Evolutionary conservation across 2,113 vertebrate genomes (phyloP), one percentile per base, ranked within the genome.

Genomic region (Colaptes auratus): DNA sequence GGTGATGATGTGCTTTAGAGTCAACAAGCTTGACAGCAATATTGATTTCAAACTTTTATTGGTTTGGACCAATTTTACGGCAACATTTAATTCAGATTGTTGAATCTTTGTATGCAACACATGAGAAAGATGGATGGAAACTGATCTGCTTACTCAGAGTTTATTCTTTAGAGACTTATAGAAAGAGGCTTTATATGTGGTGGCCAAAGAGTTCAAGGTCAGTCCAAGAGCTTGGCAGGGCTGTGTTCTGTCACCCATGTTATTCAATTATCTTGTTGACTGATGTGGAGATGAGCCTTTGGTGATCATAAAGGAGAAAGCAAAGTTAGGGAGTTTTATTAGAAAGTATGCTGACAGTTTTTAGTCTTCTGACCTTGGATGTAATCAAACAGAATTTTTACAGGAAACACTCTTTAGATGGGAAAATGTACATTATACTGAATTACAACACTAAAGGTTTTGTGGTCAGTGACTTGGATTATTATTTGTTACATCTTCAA

Each of bases 221-320:
- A 72, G 81, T 16, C 55, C 55, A 55, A 64, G 39, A 89, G 67
- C 59, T 92, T 73, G n/a, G 42, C 70, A 74, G 66, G 77, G 21
- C 67, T 73, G 35, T 91, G 84, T 50, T 93, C 66, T 69, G 46
- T 92, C 82, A 89, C 86, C 89, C 74, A 11, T 85, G 71, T 73
- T 82, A 93, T 89, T 87, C 77, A 89, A 18, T 92, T 90, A 85
- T 87, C 89, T 85, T 65, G 66, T 50, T 94, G 83, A 69, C 66
- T 84, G n/a, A 61, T 55, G 66, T 61, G 59, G 59, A 89, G 61
- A 81, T 53, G 70, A 92, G 55, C 30, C 30, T 24, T 79, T 60
- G 46, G 63, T 90, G 81, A 76, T 59, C 0, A 2, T 35, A 59
- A 72, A 73, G 52, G 66, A 82, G 71, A 82, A 89, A 84, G 20